Base-by-base conservation (phyloP, 1,140 invertebrate genomes). In the Tyrophagus putrescentiae region DNA sequence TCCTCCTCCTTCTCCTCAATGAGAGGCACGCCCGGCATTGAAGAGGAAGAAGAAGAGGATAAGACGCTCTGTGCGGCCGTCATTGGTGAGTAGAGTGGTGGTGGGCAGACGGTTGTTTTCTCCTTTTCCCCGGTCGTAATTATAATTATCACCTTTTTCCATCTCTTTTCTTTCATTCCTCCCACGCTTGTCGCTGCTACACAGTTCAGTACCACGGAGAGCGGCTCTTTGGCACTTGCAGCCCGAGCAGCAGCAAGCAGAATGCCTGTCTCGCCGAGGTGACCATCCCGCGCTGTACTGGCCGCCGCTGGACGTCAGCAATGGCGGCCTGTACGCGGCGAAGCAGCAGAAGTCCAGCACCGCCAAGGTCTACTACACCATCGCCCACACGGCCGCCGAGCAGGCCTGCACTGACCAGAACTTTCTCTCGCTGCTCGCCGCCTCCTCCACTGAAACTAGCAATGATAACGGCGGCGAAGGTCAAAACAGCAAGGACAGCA, bases 211-310 rank as follows among this genome's bases (percentile, higher is more conserved):
- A 44, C 60, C 31, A 64, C 13, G 67, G 67, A 3, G 67, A 70
- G 36, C 75, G 82, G 0, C 72, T 90, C 28, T 82, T 83, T 23
- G 83, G 85, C 0, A 82, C 84, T 2, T 92, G 88, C 71, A 86
- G 82, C 67, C 87, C 87, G 0, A 63, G 28, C 29, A 85, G 87
- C 69, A 84, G 83, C 3, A 84, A 87, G 64, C 87, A 91, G 66
- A 87, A 86, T 0, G 87, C 88, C 0, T 94, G 89, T 67, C 74
- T 93, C 41, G 87, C 87, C 1, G 84, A 73, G 52, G 72, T 82
- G 5, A 81, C 80, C 4, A 78, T 94, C 7, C 89, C 0, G 81
- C 85, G 0, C 77, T 79, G 39, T 93, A 88, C 87, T 94, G 87
- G 87, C 83, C 86, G 23, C 68, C 42, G 65, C 64, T 65, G 16